These are phyloP conservation scores for Phortica variegata DNA, from an alignment of 1,140 invertebrate genomes.

Conservation along the genomic window DNA sequence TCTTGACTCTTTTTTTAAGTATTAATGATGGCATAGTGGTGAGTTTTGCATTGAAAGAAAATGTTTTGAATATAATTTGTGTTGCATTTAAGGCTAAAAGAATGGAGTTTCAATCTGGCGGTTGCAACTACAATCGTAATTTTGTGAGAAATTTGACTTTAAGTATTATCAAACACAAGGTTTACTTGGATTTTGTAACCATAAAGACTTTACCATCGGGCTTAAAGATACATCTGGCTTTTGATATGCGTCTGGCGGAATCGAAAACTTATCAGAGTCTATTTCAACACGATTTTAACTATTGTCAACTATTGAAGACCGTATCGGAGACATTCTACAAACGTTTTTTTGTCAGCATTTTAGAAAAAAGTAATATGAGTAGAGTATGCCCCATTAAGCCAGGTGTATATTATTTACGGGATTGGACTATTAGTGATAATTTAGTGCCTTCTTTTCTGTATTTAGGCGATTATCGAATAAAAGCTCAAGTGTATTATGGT, in stretches of 20 bases:
- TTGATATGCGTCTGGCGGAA: constrained; percentile 35
- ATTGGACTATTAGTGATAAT: neutral
- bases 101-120: constrained; percentile 28
- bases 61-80: too few species aligned
- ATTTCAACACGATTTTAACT: constrained; percentile 38
- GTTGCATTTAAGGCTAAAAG: constrained; percentile 25
- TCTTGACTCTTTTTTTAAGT: too few species aligned
- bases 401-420: constrained; percentile 12
- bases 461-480: constrained; percentile 11
- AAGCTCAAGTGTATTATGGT: neutral
- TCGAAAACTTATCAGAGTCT: constrained; percentile 34
- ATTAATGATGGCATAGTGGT: too few species aligned
- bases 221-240: constrained; percentile 29
- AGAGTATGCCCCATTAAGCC: constrained; percentile 9
- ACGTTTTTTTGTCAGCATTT: constrained; percentile 2
- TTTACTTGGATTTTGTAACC: constrained; percentile 29
- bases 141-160: constrained; percentile 36
- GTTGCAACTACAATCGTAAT: constrained; percentile 21
- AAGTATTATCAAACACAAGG: constrained; percentile 17
- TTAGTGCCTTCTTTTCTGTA: constrained; percentile 10
- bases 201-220: constrained; percentile 16
- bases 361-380: constrained; percentile 13
- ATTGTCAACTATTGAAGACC: constrained; percentile 31
- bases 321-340: constrained; percentile 32
- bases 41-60: too few species aligned